These are phyloP conservation scores for Artibeus jamaicensis DNA, from an alignment of 2,797 vertebrate species.

Conservation along the genomic window DNA sequence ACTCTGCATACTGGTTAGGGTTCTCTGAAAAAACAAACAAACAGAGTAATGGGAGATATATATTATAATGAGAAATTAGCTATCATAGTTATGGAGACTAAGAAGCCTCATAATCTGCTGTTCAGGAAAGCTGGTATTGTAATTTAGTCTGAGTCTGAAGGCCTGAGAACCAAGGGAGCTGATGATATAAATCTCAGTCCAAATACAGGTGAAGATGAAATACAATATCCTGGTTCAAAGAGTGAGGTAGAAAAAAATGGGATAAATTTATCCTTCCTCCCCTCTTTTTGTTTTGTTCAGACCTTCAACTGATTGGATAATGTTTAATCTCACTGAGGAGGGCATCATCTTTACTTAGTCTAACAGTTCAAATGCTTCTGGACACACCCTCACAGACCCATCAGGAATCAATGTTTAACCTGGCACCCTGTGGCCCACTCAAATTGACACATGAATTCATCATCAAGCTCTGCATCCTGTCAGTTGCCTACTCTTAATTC, in stretches of 20 bases:
- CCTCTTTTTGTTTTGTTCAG: background rate
- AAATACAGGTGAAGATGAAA: background rate
- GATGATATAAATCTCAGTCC: background rate
- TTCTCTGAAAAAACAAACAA: background rate
- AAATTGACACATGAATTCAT: background rate
- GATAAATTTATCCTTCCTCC: background rate
- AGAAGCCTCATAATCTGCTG: background rate
- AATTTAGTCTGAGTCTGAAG: background rate
- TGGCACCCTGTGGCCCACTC: too few relatives aligned
- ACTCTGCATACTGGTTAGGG: background rate
- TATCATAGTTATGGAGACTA: background rate
- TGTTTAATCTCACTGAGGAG: background rate
- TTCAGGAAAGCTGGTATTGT: background rate
- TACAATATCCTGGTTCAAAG: background rate
- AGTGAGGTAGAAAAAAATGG: background rate
- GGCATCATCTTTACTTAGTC: background rate
- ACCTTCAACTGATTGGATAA: background rate
- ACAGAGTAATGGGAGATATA: background rate
- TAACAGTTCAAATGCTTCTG: background rate
- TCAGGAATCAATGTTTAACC: background rate
- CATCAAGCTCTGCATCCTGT: background rate
- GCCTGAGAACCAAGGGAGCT: background rate
- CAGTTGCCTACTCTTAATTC: background rate
- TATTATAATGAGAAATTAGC: background rate
- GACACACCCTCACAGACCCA: background rate